Evolutionary conservation across 2,888 invertebrate species (phyloP).

Genomic region (Stenodema calcarata): DNA sequence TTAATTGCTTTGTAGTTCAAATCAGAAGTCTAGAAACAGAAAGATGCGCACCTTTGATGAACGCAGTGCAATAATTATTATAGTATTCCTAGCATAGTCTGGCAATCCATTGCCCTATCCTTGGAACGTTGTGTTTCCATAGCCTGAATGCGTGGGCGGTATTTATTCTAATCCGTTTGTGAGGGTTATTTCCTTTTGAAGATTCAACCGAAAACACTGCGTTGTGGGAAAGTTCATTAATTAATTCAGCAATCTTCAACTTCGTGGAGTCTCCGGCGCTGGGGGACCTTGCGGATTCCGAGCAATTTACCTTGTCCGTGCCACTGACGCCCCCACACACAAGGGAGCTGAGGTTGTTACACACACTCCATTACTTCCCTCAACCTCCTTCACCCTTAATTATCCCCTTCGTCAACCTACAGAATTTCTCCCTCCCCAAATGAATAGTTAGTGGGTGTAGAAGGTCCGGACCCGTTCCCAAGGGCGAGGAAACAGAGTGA

Average conservation of each 20-base stretch:
- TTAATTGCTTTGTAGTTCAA: too few species aligned
- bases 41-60: too few species aligned
- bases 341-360: conserved; percentile 42
- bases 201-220: conserved; percentile 10
- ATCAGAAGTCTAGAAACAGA: too few species aligned
- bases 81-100: too few species aligned
- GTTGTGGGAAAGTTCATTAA: conserved; percentile 36
- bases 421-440: conserved; percentile 41
- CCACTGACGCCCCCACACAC: conserved; percentile 36
- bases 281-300: conserved; percentile 33
- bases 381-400: conserved; percentile 10
- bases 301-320: conserved; percentile 48
- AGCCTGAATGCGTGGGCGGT: background rate
- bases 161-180: background rate
- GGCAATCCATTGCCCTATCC: too few species aligned
- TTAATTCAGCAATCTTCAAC: conserved; percentile 45
- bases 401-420: conserved; percentile 18
- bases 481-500: background rate
- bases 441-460: conserved; percentile 44
- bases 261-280: background rate
- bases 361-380: conserved; percentile 44
- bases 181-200: background rate
- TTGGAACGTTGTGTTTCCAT: background rate
- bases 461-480: background rate
- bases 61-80: too few species aligned